Base-by-base conservation (phyloP, 2,888 invertebrate genomes). In the Drosophila melanosoma region DNA sequence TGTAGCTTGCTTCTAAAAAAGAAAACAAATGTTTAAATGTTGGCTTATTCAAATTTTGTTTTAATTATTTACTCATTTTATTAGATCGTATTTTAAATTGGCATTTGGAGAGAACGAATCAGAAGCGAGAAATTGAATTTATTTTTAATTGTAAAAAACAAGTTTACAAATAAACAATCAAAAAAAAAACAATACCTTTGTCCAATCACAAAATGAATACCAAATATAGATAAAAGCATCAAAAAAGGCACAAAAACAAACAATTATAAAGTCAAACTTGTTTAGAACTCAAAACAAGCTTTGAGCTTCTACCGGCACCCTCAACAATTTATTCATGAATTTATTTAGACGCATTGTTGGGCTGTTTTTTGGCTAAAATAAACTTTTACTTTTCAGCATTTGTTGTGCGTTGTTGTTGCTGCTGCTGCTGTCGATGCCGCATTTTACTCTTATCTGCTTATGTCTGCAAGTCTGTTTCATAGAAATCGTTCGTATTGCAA, bases 351-450 rank as follows among this genome's bases (percentile, higher is more conserved):
- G 76, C 74, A 80, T 86, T 86, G 82, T 86, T 78, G 66, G 72
- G 12, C 8, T 12, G 6, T 38, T 38, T 17, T 49, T 53, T 68
- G 70, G 57, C 64, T 67, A 88, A 86, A 76, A 76, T 68, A 83
- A 88, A 81, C 87, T 88, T 86, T 86, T 86, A 86, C 88, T 86
- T 86, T 86, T 72, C 71, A 76, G 68, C 68, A 82, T 85, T 45
- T 85, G 80, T 81, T 56, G 36, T 56, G 67, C 10, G 26, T 53
- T 42, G 62, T 82, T 84, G 79, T 83, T 69, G 68, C 54, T 74
- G 10, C 59, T 33, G 45, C 45, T 15, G 45, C 45, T 45, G 45
- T 15, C 20, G 20, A 12, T 45, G 45, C 15, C 20, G 23, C 20
- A 23, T 45, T 74, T 20, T 42, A 32, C 36, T 49, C 45, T 63